Percentiles rank a stretch among this genome's conserved stretches.
Conservation (phyloP, 2,888 invertebrate genomes). For the Anthophora plumipes region DNA sequence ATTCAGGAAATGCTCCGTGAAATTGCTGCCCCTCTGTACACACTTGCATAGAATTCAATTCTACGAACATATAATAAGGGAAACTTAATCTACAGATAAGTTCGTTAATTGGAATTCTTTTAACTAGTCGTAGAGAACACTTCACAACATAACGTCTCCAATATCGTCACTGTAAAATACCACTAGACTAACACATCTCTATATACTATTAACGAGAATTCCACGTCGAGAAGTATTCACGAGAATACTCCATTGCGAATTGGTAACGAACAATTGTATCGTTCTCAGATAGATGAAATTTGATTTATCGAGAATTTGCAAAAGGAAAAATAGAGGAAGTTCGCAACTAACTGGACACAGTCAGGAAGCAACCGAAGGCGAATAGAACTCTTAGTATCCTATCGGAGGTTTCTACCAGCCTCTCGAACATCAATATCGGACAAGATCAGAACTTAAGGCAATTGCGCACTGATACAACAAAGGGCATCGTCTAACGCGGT, state of each 20-base stretch:
- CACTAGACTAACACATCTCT: no score
- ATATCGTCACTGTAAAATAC: no score
- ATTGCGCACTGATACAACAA: slow-evolving; percentile 81
- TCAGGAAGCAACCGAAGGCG: slow-evolving; percentile 54
- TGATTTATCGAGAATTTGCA: slow-evolving; percentile 47
- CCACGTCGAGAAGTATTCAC: background rate
- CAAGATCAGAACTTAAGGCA: slow-evolving; percentile 80
- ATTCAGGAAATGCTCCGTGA: slow-evolving; percentile 30
- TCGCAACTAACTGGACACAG: slow-evolving; percentile 45
- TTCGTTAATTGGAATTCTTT: background rate
- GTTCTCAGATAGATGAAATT: slow-evolving; percentile 3
- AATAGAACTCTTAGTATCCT: slow-evolving; percentile 66
- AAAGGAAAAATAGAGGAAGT: slow-evolving; percentile 15
- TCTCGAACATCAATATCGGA: slow-evolving; percentile 74
- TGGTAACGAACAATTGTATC: background rate
- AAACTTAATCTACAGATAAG: slow-evolving; percentile 2
- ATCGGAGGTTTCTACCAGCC: slow-evolving; percentile 59
- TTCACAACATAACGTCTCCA: no score
- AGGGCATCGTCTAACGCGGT: slow-evolving; percentile 79
- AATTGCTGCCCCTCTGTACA: slow-evolving; percentile 41
- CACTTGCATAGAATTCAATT: slow-evolving; percentile 21
- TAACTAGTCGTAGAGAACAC: background rate
- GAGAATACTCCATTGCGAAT: no score
- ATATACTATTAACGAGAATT: no score
- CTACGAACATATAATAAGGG: slow-evolving; percentile 15